Evolutionary conservation across 2,888 invertebrate species (phyloP).

Genomic region (Nymphalis urticae): DNA sequence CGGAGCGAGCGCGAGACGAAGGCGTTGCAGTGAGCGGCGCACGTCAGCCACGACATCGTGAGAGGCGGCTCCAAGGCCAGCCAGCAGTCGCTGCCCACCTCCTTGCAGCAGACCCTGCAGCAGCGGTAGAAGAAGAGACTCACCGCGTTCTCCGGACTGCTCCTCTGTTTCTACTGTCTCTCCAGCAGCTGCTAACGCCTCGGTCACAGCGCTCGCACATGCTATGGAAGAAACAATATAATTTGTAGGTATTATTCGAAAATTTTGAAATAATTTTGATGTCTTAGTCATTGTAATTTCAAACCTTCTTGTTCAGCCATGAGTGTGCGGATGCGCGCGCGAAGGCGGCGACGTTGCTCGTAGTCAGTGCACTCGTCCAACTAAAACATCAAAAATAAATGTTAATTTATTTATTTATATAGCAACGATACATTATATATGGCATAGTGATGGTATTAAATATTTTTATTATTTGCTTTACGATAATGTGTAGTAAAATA

Average conservation of each 20-base stretch:
- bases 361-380: slow-evolving; percentile 92
- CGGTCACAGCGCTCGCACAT: slow-evolving; percentile 73
- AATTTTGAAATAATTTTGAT: neutral
- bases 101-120: slow-evolving; percentile 85
- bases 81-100: slow-evolving; percentile 66
- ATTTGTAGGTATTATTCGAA: neutral
- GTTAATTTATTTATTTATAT: no score
- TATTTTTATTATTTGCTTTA: no score
- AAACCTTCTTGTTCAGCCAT: slow-evolving; percentile 94
- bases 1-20: slow-evolving; percentile 86
- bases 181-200: slow-evolving; percentile 69
- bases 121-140: slow-evolving; percentile 87
- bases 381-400: slow-evolving; percentile 67
- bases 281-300: slow-evolving; percentile 5
- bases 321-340: slow-evolving; percentile 90
- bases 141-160: slow-evolving; percentile 82
- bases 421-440: no score
- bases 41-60: slow-evolving; percentile 88
- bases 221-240: slow-evolving; percentile 49
- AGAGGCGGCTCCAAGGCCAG: slow-evolving; percentile 76
- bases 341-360: slow-evolving; percentile 91
- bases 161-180: slow-evolving; percentile 52
- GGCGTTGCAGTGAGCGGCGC: slow-evolving; percentile 87
- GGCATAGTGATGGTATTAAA: no score
- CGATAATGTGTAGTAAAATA: no score